Base-by-base conservation (phyloP, 2,888 invertebrate species). In the Hyposoter didymator region DNA sequence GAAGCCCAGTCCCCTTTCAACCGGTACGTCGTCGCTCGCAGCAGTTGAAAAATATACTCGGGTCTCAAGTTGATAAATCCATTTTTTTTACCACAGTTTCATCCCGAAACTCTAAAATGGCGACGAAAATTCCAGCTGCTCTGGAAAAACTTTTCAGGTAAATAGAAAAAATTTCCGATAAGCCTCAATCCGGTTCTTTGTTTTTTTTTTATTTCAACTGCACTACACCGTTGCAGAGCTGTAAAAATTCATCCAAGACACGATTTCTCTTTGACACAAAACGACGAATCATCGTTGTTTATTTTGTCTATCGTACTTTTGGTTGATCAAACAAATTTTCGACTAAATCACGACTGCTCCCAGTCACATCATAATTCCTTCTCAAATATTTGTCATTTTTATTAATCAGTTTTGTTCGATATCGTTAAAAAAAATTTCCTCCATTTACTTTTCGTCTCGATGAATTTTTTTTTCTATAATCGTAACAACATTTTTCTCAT, bases 121-220 rank as follows among this genome's bases (percentile, higher is more conserved):
- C 88, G 22, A 62, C 74, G 39, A 84, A 87, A 82, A 81, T 92
- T 45, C 92, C 92, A 76, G 39, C 89, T 7, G 47, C 22, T 45
- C n/a, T 45, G 28, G 28, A 47, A 28, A 47, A 45, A 47, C 47
- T 70, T 14, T 70, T 47, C 47, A 49, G 17, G 69, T 49, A 22
- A 47, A 22, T 45, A 17, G n/a, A n/a, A n/a, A n/a, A n/a, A n/a
- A n/a, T 70, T 12, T 22, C 28, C 5, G 7, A 2, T 28, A 43
- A 19, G 0, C 10, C 22, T 43, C 43, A 17, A 64, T 64, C 32
- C 7, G 19, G 35, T 35, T 32, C 35, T 17, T 59, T 62, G 22
- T 32, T 32, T 62, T 32, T 62, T 62, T 32, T 32, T 28, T 5
- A n/a, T 3, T 12, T 14, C 32, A 12, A 14, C 28, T 39, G 39